Evolutionary conservation across 1,140 invertebrate genomes (phyloP).

Genomic region (Drosophila dunni): DNA sequence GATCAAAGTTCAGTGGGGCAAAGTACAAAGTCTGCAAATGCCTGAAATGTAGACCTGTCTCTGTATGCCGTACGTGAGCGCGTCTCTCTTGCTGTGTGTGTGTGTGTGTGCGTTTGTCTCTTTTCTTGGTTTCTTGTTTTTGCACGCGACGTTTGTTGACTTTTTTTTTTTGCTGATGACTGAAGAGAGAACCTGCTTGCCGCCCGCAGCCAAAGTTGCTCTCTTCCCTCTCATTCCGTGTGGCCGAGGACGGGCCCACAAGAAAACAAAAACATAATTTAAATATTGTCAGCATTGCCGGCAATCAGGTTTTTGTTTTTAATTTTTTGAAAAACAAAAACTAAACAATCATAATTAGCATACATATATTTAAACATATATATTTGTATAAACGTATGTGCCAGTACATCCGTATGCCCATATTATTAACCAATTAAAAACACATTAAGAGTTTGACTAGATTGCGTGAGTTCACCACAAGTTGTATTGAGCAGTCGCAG

Average conservation of each 20-base stretch:
- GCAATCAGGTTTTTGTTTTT: conserved; percentile 9
- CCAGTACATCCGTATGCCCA: conserved; percentile 4
- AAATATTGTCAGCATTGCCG: conserved; percentile 26
- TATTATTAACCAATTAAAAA: conserved; percentile 50
- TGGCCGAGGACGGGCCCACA: conserved; percentile 31
- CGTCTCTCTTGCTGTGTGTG: background rate
- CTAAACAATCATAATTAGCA: conserved; percentile 41
- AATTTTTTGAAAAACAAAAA: conserved; percentile 9
- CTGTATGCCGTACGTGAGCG: background rate
- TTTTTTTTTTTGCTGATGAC: conserved; percentile 33
- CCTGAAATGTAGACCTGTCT: conserved; percentile 39
- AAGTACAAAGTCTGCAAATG: conserved; percentile 83
- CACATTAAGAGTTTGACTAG: conserved; percentile 46
- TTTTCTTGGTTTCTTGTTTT: conserved; percentile 13
- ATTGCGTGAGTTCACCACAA: background rate
- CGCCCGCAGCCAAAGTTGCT: background rate
- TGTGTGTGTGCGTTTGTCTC: conserved; percentile 19
- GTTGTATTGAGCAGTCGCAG: background rate
- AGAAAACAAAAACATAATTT: background rate
- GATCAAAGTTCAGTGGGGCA: conserved; percentile 83
- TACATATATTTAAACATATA: background rate
- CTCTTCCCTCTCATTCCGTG: background rate
- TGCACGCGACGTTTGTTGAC: conserved; percentile 61
- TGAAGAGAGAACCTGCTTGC: conserved; percentile 13
- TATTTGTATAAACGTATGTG: conserved; percentile 8